Evolutionary conservation across 30 jellyfish, hydroid and myxozoan genomes (phyloP).

Genomic region (Mastigias papua): DNA sequence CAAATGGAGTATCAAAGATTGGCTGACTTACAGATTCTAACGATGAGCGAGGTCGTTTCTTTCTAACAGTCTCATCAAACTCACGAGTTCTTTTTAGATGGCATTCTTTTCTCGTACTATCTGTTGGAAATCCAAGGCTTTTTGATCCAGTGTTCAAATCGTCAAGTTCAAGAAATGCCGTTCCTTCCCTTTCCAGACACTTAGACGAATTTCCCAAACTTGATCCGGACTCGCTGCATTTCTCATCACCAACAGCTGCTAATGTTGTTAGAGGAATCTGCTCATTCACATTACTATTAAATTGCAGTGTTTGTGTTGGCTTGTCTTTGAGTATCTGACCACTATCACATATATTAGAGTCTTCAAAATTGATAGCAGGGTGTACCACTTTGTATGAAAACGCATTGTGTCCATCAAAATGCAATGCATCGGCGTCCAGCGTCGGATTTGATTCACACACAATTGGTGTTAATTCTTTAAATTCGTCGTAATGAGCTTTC

Average conservation of each 20-base stretch:
- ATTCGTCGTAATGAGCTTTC: not conserved
- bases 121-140: conserved; percentile 12
- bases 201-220: conserved; percentile 48
- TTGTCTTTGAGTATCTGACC: conserved; percentile 8
- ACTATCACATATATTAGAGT: conserved; percentile 2
- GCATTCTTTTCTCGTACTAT: not conserved
- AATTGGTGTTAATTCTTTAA: not conserved
- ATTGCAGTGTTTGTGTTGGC: conserved; percentile 15
- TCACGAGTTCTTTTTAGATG: conserved; percentile 28
- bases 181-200: conserved; percentile 17
- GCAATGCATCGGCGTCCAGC: conserved; percentile 14
- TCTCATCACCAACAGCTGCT: conserved; percentile 65
- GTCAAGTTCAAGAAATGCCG: not conserved
- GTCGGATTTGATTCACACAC: conserved; percentile 12
- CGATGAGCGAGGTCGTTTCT: conserved; percentile 16
- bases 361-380: conserved; percentile 38
- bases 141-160: not conserved
- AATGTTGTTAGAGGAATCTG: conserved; percentile 12
- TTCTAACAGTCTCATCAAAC: not conserved
- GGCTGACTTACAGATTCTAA: conserved; percentile 22
- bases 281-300: not conserved
- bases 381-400: not conserved
- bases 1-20: conserved; percentile 55
- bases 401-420: not conserved
- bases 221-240: conserved; percentile 37